Percentiles rank a stretch among this genome's conserved stretches.
phyloP scores from a whole-genome alignment of 2,888 invertebrate species.

The Cynaeus angustus region DNA sequence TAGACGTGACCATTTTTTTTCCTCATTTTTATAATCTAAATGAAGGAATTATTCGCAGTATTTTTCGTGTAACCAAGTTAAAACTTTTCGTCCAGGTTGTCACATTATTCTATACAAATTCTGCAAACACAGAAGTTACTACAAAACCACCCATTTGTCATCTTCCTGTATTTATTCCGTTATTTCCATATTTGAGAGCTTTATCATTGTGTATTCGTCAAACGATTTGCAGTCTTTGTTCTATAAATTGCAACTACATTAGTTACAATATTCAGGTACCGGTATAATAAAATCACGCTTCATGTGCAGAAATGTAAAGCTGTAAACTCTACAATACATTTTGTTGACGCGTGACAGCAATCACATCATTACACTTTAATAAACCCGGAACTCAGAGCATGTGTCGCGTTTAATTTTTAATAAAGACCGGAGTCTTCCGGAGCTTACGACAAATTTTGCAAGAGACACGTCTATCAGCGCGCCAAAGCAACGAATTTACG shows the following conservation, averaged over 20 bases:
- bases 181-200: too few species aligned
- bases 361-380: conserved; percentile 33
- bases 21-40: too few species aligned
- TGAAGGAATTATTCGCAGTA: too few species aligned
- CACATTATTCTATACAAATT: too few species aligned
- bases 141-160: too few species aligned
- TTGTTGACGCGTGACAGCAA: conserved; percentile 15
- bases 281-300: conserved; percentile 25
- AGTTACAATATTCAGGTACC: conserved; percentile 5
- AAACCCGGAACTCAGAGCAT: conserved; percentile 19
- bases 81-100: too few species aligned
- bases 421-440: conserved; percentile 3
- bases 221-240: too few species aligned
- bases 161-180: too few species aligned
- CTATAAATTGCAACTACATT: conserved; percentile 1
- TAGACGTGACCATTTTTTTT: too few species aligned
- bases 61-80: too few species aligned
- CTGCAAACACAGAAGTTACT: too few species aligned
- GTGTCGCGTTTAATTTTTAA: conserved; percentile 35
- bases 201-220: too few species aligned
- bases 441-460: background rate
- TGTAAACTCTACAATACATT: conserved; percentile 23
- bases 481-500: conserved; percentile 9
- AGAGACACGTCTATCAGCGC: background rate
- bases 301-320: conserved; percentile 19